Base-by-base conservation (phyloP, 2,888 invertebrate genomes). In the Sarcophaga subvicina region DNA sequence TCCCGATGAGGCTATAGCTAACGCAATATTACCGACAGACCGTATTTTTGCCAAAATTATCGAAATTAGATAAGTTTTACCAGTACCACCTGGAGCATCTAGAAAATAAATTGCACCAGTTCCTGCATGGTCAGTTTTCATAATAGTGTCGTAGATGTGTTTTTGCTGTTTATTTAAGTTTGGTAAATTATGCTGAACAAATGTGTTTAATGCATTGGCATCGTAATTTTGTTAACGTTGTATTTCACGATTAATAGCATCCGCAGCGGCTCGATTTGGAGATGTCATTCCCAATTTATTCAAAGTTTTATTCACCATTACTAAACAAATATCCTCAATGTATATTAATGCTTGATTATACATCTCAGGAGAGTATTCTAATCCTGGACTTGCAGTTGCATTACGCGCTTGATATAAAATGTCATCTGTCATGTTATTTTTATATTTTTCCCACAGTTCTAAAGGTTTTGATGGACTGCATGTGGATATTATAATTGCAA, bases 1-100 rank as follows among this genome's bases (percentile, higher is more conserved):
- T 77, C 85, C 88, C 70, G 88, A 89, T 37, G 88, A 89, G 69
- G 80, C 88, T 25, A 89, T 17, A 70, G 89, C 88, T 17, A 89
- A 64, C 63, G 86, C 88, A 76, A 75, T 84, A 37, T 81, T 66
- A 87, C 70, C 75, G 75, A 77, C 72, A 69, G 80, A 66, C 6
- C 83, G 75, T 67, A 83, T 76, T 27, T 79, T 67, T 69, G 80
- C 83, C 64, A 77, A 67, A n/a, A 83, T 62, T 27, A 86, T n/a
- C 62, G 79, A 79, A 79, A 83, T 59, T 59, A 87, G 62, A 72
- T 79, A 85, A 12, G 77, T 87, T 78, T 85, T 87, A 37, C 71
- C 71, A 17, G 79, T 79, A 17, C 69, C 80, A 37, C 77, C 80
- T 37, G 80, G 80, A 4, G 73, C 80, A 86, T 83, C 80, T 10